Conservation (phyloP, 2,113 vertebrate genomes). For the Callithrix jacchus region DNA sequence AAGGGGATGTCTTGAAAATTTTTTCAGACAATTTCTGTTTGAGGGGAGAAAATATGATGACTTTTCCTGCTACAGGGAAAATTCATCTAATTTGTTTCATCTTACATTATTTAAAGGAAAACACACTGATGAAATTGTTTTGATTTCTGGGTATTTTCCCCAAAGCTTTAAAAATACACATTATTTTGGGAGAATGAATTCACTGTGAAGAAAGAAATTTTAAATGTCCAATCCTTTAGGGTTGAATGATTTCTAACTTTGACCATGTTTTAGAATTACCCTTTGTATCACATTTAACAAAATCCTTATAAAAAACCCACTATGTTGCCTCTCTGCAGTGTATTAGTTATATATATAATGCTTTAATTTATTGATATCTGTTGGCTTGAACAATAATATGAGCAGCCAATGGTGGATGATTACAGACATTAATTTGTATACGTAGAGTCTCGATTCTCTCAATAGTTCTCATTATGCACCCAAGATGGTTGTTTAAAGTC, state of each 20-base stretch:
- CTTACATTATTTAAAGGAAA: not conserved
- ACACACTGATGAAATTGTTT: not conserved
- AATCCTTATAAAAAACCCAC: not conserved
- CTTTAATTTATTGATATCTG: constrained; percentile 15
- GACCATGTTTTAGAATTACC: not conserved
- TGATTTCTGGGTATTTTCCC: not conserved
- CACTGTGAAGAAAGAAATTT: not conserved
- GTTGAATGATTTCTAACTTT: not conserved
- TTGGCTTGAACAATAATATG: not conserved
- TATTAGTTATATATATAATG: not conserved
- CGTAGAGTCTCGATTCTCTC: not conserved
- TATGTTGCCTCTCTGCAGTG: not conserved
- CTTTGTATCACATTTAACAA: constrained; percentile 8
- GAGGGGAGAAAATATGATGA: not conserved
- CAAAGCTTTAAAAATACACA: not conserved
- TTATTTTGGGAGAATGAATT: not conserved
- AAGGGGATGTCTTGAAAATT: not conserved
- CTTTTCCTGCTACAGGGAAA: not conserved
- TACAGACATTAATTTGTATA: constrained; percentile 38
- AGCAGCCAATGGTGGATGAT: not conserved
- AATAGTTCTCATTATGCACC: not conserved
- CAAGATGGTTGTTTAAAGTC: constrained; percentile 8
- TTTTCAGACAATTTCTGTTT: constrained; percentile 4
- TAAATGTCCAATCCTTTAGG: not conserved
- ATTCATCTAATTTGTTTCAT: not conserved